phyloP scores from a whole-genome alignment of 2,113 vertebrate species.

The Atractosteus spatula region DNA sequence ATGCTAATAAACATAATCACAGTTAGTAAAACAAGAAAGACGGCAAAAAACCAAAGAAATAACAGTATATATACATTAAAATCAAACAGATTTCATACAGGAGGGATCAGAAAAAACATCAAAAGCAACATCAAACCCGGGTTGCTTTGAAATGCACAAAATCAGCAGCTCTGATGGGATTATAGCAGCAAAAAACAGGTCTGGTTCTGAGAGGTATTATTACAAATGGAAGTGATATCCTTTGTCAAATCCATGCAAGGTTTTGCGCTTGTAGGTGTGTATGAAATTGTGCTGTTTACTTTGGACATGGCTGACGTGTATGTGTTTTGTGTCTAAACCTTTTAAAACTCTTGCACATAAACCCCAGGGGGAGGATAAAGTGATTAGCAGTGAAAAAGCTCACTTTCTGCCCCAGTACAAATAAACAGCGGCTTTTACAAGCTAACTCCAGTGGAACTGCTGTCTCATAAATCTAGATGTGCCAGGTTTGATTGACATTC shows the following conservation, averaged over 20 bases:
- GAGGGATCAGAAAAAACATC: neutral
- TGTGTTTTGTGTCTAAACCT: slow-evolving; percentile 35
- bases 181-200: slow-evolving; percentile 4
- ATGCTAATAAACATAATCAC: no score
- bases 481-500: slow-evolving; percentile 25
- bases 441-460: slow-evolving; percentile 26
- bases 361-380: slow-evolving; percentile 47
- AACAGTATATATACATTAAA: no score
- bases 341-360: slow-evolving; percentile 44
- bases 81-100: neutral
- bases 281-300: slow-evolving; percentile 21
- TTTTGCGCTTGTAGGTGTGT: slow-evolving; percentile 18
- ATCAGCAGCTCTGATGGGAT: neutral
- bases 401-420: slow-evolving; percentile 37
- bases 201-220: slow-evolving; percentile 13
- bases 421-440: slow-evolving; percentile 41
- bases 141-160: neutral
- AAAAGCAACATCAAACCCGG: neutral
- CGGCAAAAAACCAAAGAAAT: no score
- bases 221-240: slow-evolving; percentile 18
- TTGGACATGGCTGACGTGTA: slow-evolving; percentile 28
- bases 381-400: slow-evolving; percentile 44
- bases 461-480: slow-evolving; percentile 35
- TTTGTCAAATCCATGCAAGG: slow-evolving; percentile 18
- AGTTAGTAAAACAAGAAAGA: no score